Evolutionary conservation across 1,140 invertebrate species (phyloP).

Genomic region (Conus betulinus): DNA sequence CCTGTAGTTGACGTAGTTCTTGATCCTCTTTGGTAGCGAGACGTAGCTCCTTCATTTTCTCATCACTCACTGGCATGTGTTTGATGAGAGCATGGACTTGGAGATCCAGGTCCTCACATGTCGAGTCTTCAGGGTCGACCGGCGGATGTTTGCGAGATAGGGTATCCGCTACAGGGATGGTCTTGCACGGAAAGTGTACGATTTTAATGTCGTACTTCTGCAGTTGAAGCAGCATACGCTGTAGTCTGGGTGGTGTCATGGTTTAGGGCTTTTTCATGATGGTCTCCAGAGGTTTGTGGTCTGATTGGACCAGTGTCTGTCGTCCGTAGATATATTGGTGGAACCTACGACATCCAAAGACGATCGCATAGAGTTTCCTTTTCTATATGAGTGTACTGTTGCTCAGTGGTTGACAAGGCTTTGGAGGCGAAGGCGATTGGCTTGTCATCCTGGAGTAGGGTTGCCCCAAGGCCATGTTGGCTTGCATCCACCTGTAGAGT

Average conservation of each 20-base stretch:
- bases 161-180: slow-evolving; percentile 49
- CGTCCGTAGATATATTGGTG: neutral
- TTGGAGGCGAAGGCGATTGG: too few relatives aligned
- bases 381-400: too few relatives aligned
- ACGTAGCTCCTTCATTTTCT: too few relatives aligned
- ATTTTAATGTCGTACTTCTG: slow-evolving; percentile 58
- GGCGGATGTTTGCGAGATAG: slow-evolving; percentile 33
- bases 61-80: too few relatives aligned
- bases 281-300: neutral
- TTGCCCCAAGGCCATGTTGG: too few relatives aligned
- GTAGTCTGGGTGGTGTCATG: slow-evolving; percentile 34
- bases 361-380: neutral
- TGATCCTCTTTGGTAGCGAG: too few relatives aligned
- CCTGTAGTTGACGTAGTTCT: too few relatives aligned
- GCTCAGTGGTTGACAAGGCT: too few relatives aligned
- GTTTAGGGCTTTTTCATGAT: neutral
- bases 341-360: neutral
- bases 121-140: neutral
- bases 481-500: too few relatives aligned
- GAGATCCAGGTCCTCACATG: neutral
- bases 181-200: slow-evolving; percentile 47
- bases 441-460: too few relatives aligned
- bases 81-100: slow-evolving; percentile 25
- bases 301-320: neutral
- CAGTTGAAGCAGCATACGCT: slow-evolving; percentile 51